A percentile compares a stretch with the other conserved stretches of the same genome.
phyloP scores from a whole-genome alignment of 2,113 vertebrate species.

The Gasterosteus nipponicus region DNA sequence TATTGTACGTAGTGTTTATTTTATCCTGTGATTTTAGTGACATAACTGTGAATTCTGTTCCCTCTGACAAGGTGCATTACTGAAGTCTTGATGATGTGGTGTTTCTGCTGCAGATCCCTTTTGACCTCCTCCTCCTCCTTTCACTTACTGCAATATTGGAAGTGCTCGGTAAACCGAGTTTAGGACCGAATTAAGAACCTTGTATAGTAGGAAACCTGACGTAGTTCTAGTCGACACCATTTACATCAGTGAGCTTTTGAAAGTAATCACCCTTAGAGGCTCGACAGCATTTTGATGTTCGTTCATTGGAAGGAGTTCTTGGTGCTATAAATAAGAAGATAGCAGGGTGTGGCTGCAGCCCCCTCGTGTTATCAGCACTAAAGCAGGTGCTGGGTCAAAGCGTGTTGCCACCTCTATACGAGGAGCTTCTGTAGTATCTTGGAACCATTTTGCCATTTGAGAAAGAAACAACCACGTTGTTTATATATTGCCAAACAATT shows the following conservation, averaged over 20 bases:
- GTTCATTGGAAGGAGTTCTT: slow-evolving; percentile 56
- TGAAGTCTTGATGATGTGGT: slow-evolving; percentile 47
- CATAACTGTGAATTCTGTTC: slow-evolving; percentile 70
- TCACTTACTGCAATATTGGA: slow-evolving; percentile 57
- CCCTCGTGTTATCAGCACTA: slow-evolving; percentile 65
- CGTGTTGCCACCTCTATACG: slow-evolving; percentile 39
- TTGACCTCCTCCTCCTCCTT: slow-evolving; percentile 18
- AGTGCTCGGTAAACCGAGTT: slow-evolving; percentile 34
- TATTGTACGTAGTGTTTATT: slow-evolving; percentile 60
- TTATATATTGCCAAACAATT: slow-evolving; percentile 75
- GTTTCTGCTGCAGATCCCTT: slow-evolving; percentile 57
- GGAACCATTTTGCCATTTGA: slow-evolving; percentile 55
- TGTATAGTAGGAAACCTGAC: slow-evolving; percentile 12
- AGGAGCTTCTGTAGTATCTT: slow-evolving; percentile 33
- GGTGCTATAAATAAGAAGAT: slow-evolving; percentile 70
- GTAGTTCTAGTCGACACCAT: slow-evolving; percentile 44
- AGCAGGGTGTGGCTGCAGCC: slow-evolving; percentile 52
- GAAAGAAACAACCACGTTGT: slow-evolving; percentile 47
- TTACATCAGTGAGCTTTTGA: slow-evolving; percentile 29
- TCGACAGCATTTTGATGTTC: slow-evolving; percentile 24
- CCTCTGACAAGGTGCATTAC: slow-evolving; percentile 53
- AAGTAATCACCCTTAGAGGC: slow-evolving; percentile 23
- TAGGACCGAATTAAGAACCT: slow-evolving; percentile 50
- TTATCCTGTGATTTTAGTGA: slow-evolving; percentile 71
- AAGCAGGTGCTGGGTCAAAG: slow-evolving; percentile 62